Conservation (phyloP, 1,140 invertebrate genomes). For the honey bee (Apis mellifera) region Amel_HAv3.1 CM009932.2:5772001-5772500, state of each 20-base stretch:
- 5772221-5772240: conserved; percentile 4
- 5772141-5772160: not conserved
- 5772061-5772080: no score
- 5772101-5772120: not conserved
- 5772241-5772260: conserved; percentile 16
- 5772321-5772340: conserved; percentile 37
- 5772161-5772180: not conserved
- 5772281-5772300: conserved; percentile 46
- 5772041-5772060: no score
- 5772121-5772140: not conserved
- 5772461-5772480: not conserved
- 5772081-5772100: not conserved
- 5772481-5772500: not conserved
- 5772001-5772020: not conserved
- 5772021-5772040: no score
- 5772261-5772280: conserved; percentile 35
- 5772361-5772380: conserved; percentile 19
- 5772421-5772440: not conserved
- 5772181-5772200: conserved; percentile 5
- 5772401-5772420: not conserved
- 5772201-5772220: not conserved
- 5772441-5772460: not conserved
- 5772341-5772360: conserved; percentile 19
- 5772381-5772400: not conserved
- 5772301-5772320: conserved; percentile 36